Evolutionary conservation across 1,140 invertebrate genomes (phyloP).

Genomic region (Drosophila orena): DNA sequence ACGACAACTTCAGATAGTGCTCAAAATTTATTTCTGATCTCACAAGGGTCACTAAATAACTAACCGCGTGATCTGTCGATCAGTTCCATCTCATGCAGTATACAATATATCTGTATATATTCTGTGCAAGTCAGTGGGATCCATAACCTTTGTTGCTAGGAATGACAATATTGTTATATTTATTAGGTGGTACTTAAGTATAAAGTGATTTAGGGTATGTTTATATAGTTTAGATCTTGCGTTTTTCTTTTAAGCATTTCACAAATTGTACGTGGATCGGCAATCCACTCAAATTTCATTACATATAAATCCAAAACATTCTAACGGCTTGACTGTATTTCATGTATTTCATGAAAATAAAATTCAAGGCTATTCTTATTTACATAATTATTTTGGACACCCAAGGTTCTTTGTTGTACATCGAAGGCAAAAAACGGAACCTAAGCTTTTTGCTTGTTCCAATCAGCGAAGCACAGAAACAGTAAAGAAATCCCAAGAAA

Average conservation of each 20-base stretch:
- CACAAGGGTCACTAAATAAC: slow-evolving; percentile 46
- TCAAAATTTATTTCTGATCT: slow-evolving; percentile 5
- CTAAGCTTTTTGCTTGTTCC: too few species aligned
- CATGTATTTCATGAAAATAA: slow-evolving; percentile 11
- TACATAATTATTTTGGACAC: slow-evolving; percentile 18
- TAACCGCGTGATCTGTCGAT: slow-evolving; percentile 49
- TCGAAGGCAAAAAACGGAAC: neutral
- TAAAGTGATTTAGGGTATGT: neutral
- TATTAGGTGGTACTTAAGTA: too few species aligned
- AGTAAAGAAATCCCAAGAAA: slow-evolving; percentile 24
- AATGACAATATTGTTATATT: neutral
- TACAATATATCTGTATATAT: slow-evolving; percentile 22
- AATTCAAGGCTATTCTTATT: slow-evolving; percentile 23
- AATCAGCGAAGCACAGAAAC: slow-evolving; percentile 22
- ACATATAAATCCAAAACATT: slow-evolving; percentile 61
- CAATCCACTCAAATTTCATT: slow-evolving; percentile 39
- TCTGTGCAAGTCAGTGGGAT: slow-evolving; percentile 8
- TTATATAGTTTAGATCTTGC: slow-evolving; percentile 25
- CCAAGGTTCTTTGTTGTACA: neutral
- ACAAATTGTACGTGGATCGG: slow-evolving; percentile 1
- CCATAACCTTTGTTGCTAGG: neutral
- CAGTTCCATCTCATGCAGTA: slow-evolving; percentile 41
- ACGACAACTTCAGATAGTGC: slow-evolving; percentile 51
- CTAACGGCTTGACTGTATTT: slow-evolving; percentile 24
- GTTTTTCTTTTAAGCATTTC: neutral